Conservation (phyloP, 2,888 invertebrate species). For the Agapostemon virescens region DNA sequence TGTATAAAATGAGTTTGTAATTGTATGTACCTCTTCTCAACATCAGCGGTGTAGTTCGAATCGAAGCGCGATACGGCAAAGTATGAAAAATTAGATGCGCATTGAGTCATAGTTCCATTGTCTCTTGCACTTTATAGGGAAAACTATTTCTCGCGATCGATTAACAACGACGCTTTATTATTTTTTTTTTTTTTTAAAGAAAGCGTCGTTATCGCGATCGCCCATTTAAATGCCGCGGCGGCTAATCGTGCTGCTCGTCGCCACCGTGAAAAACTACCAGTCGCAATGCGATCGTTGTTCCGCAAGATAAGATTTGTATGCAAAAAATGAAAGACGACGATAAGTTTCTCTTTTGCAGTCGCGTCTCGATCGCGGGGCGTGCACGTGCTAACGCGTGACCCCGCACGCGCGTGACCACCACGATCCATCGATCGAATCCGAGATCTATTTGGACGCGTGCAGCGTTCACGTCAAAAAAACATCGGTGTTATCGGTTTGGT, state of each 20-base stretch:
- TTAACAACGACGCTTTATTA: no score
- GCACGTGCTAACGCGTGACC: slow-evolving; percentile 41
- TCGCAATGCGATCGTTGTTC: not conserved
- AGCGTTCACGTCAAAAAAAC: not conserved
- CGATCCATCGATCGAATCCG: slow-evolving; percentile 38
- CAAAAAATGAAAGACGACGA: slow-evolving; percentile 23
- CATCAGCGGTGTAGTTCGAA: not conserved
- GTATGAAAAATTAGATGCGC: not conserved
- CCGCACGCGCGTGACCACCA: slow-evolving; percentile 26
- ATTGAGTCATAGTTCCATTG: not conserved
- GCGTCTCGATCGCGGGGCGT: slow-evolving; percentile 10
- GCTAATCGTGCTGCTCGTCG: slow-evolving; percentile 1
- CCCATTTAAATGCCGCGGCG: slow-evolving; percentile 21
- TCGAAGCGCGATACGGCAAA: not conserved
- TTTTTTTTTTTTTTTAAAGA: no score
- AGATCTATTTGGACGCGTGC: slow-evolving; percentile 5
- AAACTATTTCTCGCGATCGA: not conserved
- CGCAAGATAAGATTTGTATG: not conserved
- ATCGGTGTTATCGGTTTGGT: no score
- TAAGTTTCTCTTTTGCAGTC: slow-evolving; percentile 41
- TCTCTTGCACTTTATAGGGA: not conserved
- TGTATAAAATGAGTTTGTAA: not conserved
- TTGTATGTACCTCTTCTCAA: not conserved
- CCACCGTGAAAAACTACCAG: not conserved
- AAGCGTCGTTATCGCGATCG: slow-evolving; percentile 23